Evolutionary conservation across 2,888 invertebrate genomes (phyloP).

Genomic region (Synanthedon myopaeformis): DNA sequence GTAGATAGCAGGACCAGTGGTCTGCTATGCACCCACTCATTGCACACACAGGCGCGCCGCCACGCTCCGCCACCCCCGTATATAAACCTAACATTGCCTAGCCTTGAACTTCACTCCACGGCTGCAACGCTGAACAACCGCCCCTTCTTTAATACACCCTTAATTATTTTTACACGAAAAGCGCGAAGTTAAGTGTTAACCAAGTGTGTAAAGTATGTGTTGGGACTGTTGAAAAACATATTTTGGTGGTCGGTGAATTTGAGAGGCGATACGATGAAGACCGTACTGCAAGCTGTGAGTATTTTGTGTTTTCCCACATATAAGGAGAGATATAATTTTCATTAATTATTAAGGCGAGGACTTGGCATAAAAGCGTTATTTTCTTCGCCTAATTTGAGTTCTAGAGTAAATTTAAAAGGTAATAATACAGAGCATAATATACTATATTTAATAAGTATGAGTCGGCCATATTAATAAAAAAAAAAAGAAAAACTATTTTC

Average conservation of each 20-base stretch:
- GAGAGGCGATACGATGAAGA: constrained; percentile 34
- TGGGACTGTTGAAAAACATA: constrained; percentile 8
- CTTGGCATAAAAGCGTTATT: no score
- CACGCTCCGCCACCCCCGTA: constrained; percentile 63
- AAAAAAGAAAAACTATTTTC: no score
- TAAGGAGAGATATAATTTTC: no score
- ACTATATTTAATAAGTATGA: no score
- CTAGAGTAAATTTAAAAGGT: no score
- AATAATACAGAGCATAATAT: no score
- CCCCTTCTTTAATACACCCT: neutral
- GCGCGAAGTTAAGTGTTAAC: constrained; percentile 1
- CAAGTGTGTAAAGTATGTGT: constrained; percentile 4
- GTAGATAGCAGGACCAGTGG: constrained; percentile 1
- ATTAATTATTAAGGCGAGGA: no score
- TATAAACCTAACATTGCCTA: constrained; percentile 50
- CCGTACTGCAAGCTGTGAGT: constrained; percentile 53
- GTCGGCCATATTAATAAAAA: no score
- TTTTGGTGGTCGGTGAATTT: constrained; percentile 35
- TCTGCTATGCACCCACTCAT: constrained; percentile 14
- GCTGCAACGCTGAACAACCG: constrained; percentile 13
- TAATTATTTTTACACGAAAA: neutral
- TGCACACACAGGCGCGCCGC: constrained; percentile 25
- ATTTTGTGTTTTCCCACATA: neutral
- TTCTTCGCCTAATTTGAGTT: no score
- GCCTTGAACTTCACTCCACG: constrained; percentile 67